Conservation (phyloP, 2,113 vertebrate species). For the Pterocles burchelli region DNA sequence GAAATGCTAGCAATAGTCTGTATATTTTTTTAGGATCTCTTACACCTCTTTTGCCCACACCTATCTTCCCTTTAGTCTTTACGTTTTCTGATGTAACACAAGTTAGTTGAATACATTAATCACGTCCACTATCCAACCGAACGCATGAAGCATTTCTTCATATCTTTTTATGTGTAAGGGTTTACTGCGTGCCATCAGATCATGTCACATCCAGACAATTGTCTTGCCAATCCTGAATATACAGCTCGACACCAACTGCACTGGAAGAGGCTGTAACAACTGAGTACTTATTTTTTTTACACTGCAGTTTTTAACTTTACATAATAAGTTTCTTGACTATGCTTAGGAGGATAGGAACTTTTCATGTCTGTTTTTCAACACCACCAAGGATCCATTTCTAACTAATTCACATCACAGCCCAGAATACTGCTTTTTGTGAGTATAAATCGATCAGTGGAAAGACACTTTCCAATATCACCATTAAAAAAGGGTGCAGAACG, state of each 20-base stretch:
- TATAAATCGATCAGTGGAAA: background rate
- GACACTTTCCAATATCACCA: background rate
- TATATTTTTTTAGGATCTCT: background rate
- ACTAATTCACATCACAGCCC: background rate
- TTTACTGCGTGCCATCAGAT: slow-evolving; percentile 42
- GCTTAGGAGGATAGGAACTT: background rate
- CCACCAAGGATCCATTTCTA: background rate
- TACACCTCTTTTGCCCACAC: background rate
- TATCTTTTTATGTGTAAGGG: slow-evolving; percentile 14
- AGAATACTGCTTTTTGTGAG: background rate
- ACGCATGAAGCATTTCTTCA: background rate
- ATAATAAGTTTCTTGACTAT: background rate
- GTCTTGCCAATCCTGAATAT: slow-evolving; percentile 12
- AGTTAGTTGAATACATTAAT: slow-evolving; percentile 38
- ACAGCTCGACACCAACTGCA: background rate
- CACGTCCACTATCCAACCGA: slow-evolving; percentile 8
- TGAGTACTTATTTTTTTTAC: background rate
- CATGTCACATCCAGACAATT: slow-evolving; percentile 36
- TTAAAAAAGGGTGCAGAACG: background rate
- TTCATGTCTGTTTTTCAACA: background rate
- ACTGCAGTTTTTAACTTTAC: background rate
- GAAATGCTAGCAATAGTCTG: background rate
- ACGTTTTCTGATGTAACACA: background rate
- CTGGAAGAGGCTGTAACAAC: background rate
- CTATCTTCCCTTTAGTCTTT: background rate